A percentile compares a stretch with the other conserved stretches of the same genome.
Conservation (phyloP, 2,113 vertebrate species). For the Erythrolamprus reginae region DNA sequence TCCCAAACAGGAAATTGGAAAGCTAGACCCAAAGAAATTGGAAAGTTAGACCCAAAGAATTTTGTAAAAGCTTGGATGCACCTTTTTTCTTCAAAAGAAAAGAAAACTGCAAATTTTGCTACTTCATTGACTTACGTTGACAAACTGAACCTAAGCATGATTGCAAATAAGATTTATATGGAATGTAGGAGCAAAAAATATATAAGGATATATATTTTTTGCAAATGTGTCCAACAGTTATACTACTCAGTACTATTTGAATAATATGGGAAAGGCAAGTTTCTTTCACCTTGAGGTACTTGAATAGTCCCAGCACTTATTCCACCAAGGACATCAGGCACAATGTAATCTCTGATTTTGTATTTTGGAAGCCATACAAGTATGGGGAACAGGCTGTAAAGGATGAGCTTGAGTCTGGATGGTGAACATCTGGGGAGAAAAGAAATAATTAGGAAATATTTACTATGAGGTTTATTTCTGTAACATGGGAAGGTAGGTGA, state of each 20-base stretch:
- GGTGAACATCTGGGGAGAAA: conserved; percentile 74
- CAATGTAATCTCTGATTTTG: conserved; percentile 77
- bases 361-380: conserved; percentile 89
- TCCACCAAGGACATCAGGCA: conserved; percentile 83
- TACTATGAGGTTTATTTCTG: not conserved
- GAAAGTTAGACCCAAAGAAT: not conserved
- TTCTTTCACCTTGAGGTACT: conserved; percentile 81
- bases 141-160: not conserved
- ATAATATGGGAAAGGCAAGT: not conserved
- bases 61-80: not conserved
- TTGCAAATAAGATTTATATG: not conserved
- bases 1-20: not conserved
- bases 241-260: not conserved
- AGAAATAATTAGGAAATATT: not conserved
- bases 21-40: not conserved
- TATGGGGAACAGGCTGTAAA: conserved; percentile 79
- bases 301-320: conserved; percentile 88
- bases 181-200: not conserved
- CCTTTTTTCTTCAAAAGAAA: not conserved
- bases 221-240: not conserved
- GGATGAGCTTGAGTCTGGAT: conserved; percentile 68
- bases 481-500: not conserved
- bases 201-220: rapidly evolving
- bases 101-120: not conserved
- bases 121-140: not conserved